Base-by-base conservation (phyloP, 1,140 invertebrate species). In the Drosophila mauritiana region DNA sequence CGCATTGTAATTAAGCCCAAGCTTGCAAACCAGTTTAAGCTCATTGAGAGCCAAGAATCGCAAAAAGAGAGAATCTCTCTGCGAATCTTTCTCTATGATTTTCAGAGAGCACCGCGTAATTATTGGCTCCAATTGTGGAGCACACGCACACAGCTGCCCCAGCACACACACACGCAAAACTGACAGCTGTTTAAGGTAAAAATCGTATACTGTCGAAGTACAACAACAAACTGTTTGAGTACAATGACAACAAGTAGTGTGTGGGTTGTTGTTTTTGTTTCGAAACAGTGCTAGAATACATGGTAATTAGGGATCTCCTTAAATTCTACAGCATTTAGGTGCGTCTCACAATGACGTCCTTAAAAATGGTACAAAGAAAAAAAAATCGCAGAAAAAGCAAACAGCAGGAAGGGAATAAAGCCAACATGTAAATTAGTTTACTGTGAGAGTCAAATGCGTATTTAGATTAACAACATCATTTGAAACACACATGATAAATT, bases 101-200 rank as follows among this genome's bases (percentile, higher is more conserved):
- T 8, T 17, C 17, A 52, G 25, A 48, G 45, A 48, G 72, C 15
- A 52, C 45, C 64, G 52, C 73, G 45, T 78, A 78, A 63, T 78
- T 69, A 61, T 55, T 64, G 55, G 65, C 76, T 78, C 74, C 76
- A 78, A 78, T 78, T 78, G 58, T 78, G 67, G 74, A 78, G 76
- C 65, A 74, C 46, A 62, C 56, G 36, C 46, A 68, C 39, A 64
- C 55, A 22, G 25, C 5, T n/a, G 58, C 42, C 52, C 39, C 51
- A 51, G 52, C 39, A 36, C 54, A 42, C 17, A 49, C 22, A 74
- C 64, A 67, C 59, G 49, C 49, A 79, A 37, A 80, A 72, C 55
- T 88, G 84, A 88, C 84, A 89, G 84, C 84, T 89, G 84, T 89
- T 89, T 80, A 80, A 78, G 77, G 73, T 84, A 80, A 88, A 76